A percentile compares a stretch with the other conserved stretches of the same genome.
Conservation (phyloP, 2,888 invertebrate species). For the Drosophila nigritarsus region DNA sequence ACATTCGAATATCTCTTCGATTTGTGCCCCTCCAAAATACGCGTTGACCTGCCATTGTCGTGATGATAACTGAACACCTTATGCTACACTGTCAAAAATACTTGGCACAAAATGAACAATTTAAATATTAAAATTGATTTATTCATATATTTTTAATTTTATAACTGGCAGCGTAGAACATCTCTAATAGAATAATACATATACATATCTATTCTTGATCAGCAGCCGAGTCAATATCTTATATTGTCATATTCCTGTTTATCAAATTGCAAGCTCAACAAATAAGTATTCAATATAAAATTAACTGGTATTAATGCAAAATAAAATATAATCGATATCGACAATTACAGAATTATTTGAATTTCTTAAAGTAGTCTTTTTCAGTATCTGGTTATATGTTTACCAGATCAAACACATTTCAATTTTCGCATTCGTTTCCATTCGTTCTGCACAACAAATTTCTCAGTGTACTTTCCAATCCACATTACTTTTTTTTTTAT, state of each 20-base stretch:
- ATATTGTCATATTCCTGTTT: too few relatives aligned
- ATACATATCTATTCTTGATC: too few relatives aligned
- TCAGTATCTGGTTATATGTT: neutral
- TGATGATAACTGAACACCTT: slow-evolving; percentile 59
- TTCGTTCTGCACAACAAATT: neutral
- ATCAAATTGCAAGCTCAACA: too few relatives aligned
- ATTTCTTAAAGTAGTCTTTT: neutral
- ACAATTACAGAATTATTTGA: neutral
- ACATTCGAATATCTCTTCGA: slow-evolving; percentile 59
- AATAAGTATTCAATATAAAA: too few relatives aligned
- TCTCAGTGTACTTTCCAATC: neutral
- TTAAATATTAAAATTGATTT: neutral
- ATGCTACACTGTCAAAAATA: slow-evolving; percentile 48
- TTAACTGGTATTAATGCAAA: too few relatives aligned
- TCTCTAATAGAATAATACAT: too few relatives aligned
- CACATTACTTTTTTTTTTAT: neutral
- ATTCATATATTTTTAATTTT: too few relatives aligned
- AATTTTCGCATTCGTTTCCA: neutral
- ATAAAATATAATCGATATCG: too few relatives aligned
- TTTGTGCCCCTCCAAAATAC: slow-evolving; percentile 38
- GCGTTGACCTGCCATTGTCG: slow-evolving; percentile 64
- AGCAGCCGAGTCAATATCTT: too few relatives aligned
- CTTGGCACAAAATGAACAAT: neutral
- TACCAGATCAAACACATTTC: neutral
- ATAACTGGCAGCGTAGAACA: too few relatives aligned